Percentiles rank a stretch among this genome's conserved stretches.
These are phyloP conservation scores for Passer domesticus DNA, from an alignment of 2,113 vertebrate species.

Conservation along the genomic window DNA sequence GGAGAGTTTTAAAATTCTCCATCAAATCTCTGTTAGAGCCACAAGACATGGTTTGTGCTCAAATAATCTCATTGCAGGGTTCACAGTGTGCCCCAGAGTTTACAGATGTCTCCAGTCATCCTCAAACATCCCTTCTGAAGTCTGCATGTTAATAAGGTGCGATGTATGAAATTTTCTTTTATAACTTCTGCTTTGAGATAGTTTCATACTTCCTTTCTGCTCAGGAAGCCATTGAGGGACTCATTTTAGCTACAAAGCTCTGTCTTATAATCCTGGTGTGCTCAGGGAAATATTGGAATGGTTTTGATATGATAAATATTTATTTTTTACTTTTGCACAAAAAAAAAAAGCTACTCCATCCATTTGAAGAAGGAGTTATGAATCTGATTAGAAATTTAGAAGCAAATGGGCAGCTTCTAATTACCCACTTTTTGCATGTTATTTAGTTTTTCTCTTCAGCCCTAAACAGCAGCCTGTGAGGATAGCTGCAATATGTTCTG, in stretches of 20 bases:
- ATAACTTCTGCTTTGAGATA: background rate
- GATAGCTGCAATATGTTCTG: background rate
- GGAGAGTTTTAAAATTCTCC: background rate
- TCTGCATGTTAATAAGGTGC: background rate
- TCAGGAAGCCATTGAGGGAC: background rate
- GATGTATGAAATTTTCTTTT: background rate
- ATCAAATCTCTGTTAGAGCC: background rate
- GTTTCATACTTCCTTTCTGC: background rate
- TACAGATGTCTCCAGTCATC: background rate
- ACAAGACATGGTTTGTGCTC: background rate
- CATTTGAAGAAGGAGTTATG: background rate
- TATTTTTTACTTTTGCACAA: background rate
- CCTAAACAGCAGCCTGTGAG: background rate
- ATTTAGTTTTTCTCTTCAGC: background rate
- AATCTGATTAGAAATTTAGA: background rate
- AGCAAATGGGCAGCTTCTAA: slow-evolving; percentile 8
- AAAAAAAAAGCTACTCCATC: background rate
- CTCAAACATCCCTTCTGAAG: background rate
- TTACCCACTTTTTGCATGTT: background rate
- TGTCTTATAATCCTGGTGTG: background rate
- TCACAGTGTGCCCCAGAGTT: background rate
- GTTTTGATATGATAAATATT: slow-evolving; percentile 4
- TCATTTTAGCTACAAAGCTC: background rate
- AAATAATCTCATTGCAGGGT: background rate
- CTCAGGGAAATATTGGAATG: background rate